Evolutionary conservation across 2,888 invertebrate genomes (phyloP).

Genomic region (Amiota mariae): DNA sequence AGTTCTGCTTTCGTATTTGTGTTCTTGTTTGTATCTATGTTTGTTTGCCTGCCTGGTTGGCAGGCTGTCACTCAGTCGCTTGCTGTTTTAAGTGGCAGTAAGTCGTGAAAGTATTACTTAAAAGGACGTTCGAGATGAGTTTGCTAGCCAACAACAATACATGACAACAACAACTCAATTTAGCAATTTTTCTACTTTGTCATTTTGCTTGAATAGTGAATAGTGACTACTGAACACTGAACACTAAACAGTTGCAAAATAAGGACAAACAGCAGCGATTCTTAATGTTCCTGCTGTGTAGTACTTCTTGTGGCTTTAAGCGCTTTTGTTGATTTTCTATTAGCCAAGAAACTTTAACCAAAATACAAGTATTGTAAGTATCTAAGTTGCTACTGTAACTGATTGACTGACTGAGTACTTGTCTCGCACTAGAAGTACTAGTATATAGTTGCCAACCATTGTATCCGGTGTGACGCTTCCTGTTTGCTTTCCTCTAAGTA

Average conservation of each 20-base stretch:
- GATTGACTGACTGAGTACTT: neutral
- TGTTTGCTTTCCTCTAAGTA: constrained; percentile 19
- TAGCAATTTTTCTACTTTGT: constrained; percentile 18
- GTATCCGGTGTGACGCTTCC: constrained; percentile 16
- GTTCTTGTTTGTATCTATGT: neutral
- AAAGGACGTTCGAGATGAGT: constrained; percentile 11
- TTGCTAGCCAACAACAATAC: neutral
- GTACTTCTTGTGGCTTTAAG: constrained; percentile 14
- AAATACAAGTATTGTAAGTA: constrained; percentile 8
- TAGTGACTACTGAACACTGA: too few relatives aligned
- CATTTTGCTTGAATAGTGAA: neutral
- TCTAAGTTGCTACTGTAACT: neutral
- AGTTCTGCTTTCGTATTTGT: neutral
- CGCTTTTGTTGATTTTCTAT: constrained; percentile 27
- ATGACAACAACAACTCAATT: constrained; percentile 20
- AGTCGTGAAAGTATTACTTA: neutral
- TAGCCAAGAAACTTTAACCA: constrained; percentile 4
- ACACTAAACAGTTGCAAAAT: too few relatives aligned
- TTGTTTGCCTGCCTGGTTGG: neutral
- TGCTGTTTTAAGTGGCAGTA: neutral
- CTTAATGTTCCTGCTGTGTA: neutral
- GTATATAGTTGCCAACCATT: constrained; percentile 8
- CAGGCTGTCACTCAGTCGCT: constrained; percentile 8
- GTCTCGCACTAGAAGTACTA: neutral
- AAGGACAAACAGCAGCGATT: neutral